Evolutionary conservation across 2,888 invertebrate species (phyloP).

Genomic region (Epinotia brunnichana): DNA sequence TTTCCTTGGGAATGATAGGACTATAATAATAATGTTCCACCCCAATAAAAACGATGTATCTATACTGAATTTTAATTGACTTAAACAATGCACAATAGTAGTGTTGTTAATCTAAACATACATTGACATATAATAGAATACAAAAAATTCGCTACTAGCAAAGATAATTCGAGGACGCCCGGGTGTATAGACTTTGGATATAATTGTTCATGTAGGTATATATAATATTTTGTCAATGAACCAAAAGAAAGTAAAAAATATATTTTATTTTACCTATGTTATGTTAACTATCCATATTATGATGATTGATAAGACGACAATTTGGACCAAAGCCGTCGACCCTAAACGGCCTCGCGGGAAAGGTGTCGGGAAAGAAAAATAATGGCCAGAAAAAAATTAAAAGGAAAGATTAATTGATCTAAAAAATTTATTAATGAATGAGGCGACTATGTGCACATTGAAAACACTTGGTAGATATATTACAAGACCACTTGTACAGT

Average conservation of each 20-base stretch:
- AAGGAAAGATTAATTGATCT: conserved; percentile 75
- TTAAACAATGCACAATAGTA: conserved; percentile 43
- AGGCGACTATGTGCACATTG: conserved; percentile 84
- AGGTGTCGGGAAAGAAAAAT: conserved; percentile 50
- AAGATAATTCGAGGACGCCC: conserved; percentile 32
- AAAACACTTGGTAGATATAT: conserved; percentile 82
- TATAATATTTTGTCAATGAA: neutral
- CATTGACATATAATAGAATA: conserved; percentile 37
- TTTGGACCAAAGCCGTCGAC: conserved; percentile 10
- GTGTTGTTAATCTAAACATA: conserved; percentile 42
- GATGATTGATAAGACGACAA: neutral
- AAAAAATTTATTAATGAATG: conserved; percentile 84
- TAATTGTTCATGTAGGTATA: too few relatives aligned
- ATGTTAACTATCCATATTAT: neutral
- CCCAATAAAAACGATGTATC: conserved; percentile 41
- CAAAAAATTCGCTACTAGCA: conserved; percentile 37
- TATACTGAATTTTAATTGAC: conserved; percentile 44
- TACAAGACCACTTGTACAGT: conserved; percentile 79
- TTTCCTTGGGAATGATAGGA: neutral
- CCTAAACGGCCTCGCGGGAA: conserved; percentile 44
- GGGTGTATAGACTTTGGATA: conserved; percentile 12
- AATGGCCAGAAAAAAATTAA: conserved; percentile 56
- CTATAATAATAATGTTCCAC: neutral
- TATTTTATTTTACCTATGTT: too few relatives aligned
- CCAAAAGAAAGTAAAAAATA: neutral